Conservation (phyloP, 1,140 invertebrate genomes). For the Conus ventricosus region DNA sequence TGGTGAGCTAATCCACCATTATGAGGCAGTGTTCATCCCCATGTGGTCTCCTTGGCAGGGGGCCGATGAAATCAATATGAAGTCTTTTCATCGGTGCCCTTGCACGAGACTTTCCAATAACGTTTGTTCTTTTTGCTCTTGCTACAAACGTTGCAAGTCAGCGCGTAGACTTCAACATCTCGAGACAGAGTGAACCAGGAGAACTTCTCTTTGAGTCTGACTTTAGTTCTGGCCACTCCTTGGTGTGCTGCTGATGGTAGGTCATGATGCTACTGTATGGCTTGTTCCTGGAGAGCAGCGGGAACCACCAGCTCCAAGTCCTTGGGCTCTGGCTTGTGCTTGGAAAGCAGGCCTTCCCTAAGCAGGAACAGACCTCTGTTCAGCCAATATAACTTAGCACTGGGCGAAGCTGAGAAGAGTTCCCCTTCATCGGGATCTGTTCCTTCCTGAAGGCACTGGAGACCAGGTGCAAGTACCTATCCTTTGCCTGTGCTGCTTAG, state of each 20-base stretch:
- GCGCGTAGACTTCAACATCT: neutral
- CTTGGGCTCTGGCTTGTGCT: too few relatives aligned
- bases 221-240: neutral
- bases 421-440: too few relatives aligned
- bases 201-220: neutral
- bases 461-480: too few relatives aligned
- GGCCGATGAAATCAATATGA: neutral
- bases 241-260: neutral
- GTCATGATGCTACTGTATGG: neutral
- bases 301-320: neutral
- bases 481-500: too few relatives aligned
- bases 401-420: too few relatives aligned
- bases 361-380: too few relatives aligned
- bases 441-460: too few relatives aligned
- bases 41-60: neutral
- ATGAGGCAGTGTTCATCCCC: neutral
- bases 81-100: neutral
- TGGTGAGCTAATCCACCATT: constrained; percentile 27
- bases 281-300: neutral
- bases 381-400: too few relatives aligned
- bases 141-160: neutral
- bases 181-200: neutral
- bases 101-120: neutral
- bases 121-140: neutral
- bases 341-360: too few relatives aligned